Base-by-base conservation (phyloP, 1,140 invertebrate species). In the Procambarus clarkii region DNA sequence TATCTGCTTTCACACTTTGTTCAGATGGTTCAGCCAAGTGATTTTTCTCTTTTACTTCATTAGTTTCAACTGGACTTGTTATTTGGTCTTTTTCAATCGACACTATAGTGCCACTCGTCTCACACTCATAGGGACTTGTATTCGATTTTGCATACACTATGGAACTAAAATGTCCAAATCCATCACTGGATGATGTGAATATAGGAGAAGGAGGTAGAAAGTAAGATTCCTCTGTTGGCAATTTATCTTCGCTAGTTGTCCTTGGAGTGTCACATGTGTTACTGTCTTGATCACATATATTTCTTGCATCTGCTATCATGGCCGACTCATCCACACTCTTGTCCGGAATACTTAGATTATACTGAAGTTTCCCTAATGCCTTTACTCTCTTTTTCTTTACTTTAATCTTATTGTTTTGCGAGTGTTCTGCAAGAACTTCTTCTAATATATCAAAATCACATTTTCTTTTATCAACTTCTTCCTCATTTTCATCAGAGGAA, bases 371-470 rank as follows among this genome's bases (percentile, higher is more conserved):
- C 3, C 82, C 80, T 13, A 88, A 48, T 46, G 82, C 82, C 44
- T 83, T 91, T 46, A 84, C 81, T 77, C 15, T 92, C 48, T 91
- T 90, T 69, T 86, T 91, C 76, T 91, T 91, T 5, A 87, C 64
- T 82, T 87, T 86, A 15, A 93, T 58, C 69, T 92, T 90, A 74
- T 92, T 93, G 88, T 88, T 91, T 77, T 79, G 89, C 80, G 92
- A 92, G 60, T 87, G 84, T 74, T 93, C 92, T 21, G 93, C 88
- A n/a, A 94, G 64, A 79, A 94, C 93, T 64, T 94, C 94, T 80
- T 94, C 94, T 58, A 95, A 94, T 80, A 94, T 93, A 89, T 94
- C 93, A 92, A 95, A 95, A 64, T 95, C 94, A 89, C 76, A 69
- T 80, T 78, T 87, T 44, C 54, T 60, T 50, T 92, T 77, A 71